These are phyloP conservation scores for Sphecodes monilicornis DNA, from an alignment of 2,888 invertebrate genomes.

Conservation along the genomic window DNA sequence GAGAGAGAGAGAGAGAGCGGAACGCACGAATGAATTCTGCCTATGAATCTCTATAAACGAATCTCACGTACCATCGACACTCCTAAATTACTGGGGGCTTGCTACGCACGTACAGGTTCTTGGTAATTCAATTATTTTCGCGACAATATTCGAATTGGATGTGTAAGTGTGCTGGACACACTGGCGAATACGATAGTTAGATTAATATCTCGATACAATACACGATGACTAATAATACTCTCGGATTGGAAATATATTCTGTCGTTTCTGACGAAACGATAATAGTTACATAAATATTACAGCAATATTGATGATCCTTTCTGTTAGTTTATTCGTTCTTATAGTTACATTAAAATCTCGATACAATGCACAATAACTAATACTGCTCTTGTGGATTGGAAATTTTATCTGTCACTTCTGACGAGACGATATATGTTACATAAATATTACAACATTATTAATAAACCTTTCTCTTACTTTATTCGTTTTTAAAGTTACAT, in stretches of 20 bases:
- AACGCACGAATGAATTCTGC: not conserved
- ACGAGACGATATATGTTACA: too few relatives aligned
- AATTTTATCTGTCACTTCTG: too few relatives aligned
- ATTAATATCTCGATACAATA: not conserved
- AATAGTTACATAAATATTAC: not conserved
- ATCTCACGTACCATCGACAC: constrained; percentile 22
- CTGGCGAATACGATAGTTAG: constrained; percentile 4
- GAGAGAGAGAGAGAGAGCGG: too few relatives aligned
- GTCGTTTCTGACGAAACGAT: not conserved
- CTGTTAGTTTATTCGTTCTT: not conserved
- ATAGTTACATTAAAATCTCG: too few relatives aligned
- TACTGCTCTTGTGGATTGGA: too few relatives aligned
- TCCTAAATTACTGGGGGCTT: constrained; percentile 37
- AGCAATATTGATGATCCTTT: not conserved
- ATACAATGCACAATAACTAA: too few relatives aligned
- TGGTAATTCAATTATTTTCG: constrained; percentile 47
- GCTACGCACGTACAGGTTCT: constrained; percentile 39
- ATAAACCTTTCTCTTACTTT: too few relatives aligned
- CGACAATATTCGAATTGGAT: constrained; percentile 39
- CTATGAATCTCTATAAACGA: not conserved
- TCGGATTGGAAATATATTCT: not conserved
- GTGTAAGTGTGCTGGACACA: not conserved
- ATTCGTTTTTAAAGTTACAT: too few relatives aligned
- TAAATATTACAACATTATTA: too few relatives aligned
- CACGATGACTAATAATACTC: not conserved